Percentiles rank a stretch among this genome's conserved stretches.
Evolutionary conservation across 2,113 vertebrate genomes (phyloP).

Genomic region (Nothocercus julius): DNA sequence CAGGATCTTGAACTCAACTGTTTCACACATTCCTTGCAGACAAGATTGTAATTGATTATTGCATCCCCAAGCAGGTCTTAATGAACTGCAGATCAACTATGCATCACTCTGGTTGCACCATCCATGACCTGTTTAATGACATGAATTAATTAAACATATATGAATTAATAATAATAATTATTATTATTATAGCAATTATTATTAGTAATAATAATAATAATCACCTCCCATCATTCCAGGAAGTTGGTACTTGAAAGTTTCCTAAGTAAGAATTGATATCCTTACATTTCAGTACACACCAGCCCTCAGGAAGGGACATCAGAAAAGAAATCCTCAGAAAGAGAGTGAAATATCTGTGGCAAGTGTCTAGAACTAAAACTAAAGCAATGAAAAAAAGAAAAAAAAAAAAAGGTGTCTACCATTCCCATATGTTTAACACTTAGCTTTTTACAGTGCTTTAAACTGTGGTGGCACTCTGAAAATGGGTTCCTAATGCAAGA

Average conservation of each 20-base stretch:
- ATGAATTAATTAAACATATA: too few relatives aligned
- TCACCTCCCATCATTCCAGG: background rate
- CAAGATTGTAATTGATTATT: background rate
- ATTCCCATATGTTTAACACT: background rate
- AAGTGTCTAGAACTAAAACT: background rate
- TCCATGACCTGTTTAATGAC: background rate
- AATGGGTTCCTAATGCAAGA: background rate
- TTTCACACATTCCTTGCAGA: background rate
- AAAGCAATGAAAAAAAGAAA: background rate
- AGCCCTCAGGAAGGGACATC: background rate
- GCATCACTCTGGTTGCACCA: background rate
- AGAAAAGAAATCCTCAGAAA: background rate
- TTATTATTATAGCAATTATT: background rate
- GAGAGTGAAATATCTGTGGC: background rate
- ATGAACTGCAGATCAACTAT: background rate
- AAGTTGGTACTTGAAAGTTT: background rate
- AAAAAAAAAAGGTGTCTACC: background rate
- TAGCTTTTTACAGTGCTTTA: background rate
- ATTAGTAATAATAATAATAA: background rate
- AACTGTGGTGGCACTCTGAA: background rate
- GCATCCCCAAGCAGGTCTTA: background rate
- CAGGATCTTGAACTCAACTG: background rate
- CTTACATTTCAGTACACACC: background rate
- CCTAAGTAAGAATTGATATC: background rate
- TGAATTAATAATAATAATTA: background rate